These are phyloP conservation scores for Eupeodes latifasciatus DNA, from an alignment of 2,888 invertebrate species.

Conservation along the genomic window DNA sequence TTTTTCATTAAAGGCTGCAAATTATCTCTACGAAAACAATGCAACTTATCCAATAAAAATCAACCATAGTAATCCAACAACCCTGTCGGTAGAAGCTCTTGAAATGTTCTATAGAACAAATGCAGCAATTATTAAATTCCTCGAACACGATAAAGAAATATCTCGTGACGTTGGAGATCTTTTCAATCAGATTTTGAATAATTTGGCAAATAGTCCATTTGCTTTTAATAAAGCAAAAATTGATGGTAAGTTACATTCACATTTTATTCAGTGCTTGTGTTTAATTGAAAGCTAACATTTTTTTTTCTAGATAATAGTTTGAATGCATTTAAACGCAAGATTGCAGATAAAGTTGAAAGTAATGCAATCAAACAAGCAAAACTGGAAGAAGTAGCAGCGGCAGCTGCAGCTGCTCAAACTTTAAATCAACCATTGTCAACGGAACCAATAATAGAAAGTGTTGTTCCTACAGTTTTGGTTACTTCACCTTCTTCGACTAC, in stretches of 20 bases:
- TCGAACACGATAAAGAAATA: conserved; percentile 90
- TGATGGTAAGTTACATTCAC: conserved; percentile 78
- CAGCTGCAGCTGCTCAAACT: background rate
- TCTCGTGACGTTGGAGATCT: conserved; percentile 87
- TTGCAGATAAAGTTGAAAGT: conserved; percentile 78
- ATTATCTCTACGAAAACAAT: conserved; percentile 90
- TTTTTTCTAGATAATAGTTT: conserved; percentile 76
- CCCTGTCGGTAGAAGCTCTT: conserved; percentile 93
- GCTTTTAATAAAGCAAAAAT: conserved; percentile 84
- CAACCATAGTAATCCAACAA: conserved; percentile 92
- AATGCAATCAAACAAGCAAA: conserved; percentile 77
- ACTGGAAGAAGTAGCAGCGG: conserved; percentile 59
- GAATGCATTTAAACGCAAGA: conserved; percentile 79
- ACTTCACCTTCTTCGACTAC: background rate
- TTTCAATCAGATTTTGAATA: conserved; percentile 85
- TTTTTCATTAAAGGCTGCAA: conserved; percentile 86
- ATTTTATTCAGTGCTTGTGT: background rate
- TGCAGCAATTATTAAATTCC: conserved; percentile 93
- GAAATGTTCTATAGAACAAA: conserved; percentile 94
- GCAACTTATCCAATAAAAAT: conserved; percentile 95
- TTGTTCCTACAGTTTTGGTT: background rate
- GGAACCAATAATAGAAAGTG: conserved; percentile 30
- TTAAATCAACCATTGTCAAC: conserved; percentile 40
- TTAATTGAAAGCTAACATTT: background rate
- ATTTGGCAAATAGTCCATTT: conserved; percentile 85